Conservation (phyloP, 2,888 invertebrate genomes). For the Drosophila austrosaltans region DNA sequence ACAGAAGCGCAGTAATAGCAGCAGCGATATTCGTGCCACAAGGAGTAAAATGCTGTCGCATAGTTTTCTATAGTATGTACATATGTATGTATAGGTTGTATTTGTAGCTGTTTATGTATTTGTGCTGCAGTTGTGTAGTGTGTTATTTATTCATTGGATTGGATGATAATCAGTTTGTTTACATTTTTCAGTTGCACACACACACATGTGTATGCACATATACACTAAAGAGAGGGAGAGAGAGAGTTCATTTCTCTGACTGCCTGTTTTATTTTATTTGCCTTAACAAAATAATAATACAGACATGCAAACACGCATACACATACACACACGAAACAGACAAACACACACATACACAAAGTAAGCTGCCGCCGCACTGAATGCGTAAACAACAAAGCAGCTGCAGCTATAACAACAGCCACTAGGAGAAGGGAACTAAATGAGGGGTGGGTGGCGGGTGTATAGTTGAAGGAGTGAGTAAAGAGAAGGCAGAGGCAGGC, state of each 20-base stretch:
- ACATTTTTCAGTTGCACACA: slow-evolving; percentile 80
- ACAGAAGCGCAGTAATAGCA: slow-evolving; percentile 7
- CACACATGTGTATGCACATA: slow-evolving; percentile 1
- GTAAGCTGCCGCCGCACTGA: slow-evolving; percentile 44
- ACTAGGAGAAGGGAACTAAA: slow-evolving; percentile 23
- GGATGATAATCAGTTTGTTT: slow-evolving; percentile 83
- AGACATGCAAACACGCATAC: slow-evolving; percentile 57
- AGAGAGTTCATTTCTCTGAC: slow-evolving; percentile 47
- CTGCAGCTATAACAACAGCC: slow-evolving; percentile 67
- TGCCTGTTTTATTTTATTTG: slow-evolving; percentile 72
- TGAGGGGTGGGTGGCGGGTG: not conserved
- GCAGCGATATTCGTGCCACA: slow-evolving; percentile 44
- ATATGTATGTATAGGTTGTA: not conserved
- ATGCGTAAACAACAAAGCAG: slow-evolving; percentile 73
- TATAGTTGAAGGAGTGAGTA: not conserved
- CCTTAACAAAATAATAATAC: slow-evolving; percentile 77
- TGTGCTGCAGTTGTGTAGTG: slow-evolving; percentile 34
- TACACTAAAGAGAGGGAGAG: slow-evolving; percentile 18
- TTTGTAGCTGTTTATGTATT: slow-evolving; percentile 9
- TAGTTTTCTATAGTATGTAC: slow-evolving; percentile 25
- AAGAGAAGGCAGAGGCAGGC: slow-evolving; percentile 18
- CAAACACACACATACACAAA: slow-evolving; percentile 12
- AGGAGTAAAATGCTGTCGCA: slow-evolving; percentile 55
- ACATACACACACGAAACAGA: slow-evolving; percentile 14
- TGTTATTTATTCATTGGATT: slow-evolving; percentile 82